A percentile compares a stretch with the other conserved stretches of the same genome.
Evolutionary conservation across 2,113 vertebrate genomes (phyloP).

Genomic region (Ptyas mucosa): DNA sequence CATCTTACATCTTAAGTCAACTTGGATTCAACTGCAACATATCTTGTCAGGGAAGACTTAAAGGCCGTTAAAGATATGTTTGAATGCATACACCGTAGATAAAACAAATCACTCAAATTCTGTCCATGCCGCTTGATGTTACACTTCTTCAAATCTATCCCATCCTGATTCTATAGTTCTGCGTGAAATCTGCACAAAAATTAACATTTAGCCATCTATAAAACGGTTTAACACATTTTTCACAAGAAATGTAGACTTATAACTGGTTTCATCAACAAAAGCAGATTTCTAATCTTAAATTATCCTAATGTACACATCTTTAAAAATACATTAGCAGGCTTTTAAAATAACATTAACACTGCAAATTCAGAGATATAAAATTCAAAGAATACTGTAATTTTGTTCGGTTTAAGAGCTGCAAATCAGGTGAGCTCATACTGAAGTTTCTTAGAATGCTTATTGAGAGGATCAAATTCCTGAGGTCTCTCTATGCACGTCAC

Average conservation of each 20-base stretch:
- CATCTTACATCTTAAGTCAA: background rate
- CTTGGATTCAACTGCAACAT: background rate
- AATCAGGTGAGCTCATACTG: background rate
- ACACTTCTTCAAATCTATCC: background rate
- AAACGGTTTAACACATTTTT: background rate
- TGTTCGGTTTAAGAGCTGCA: background rate
- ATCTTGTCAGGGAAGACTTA: background rate
- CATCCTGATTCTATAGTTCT: background rate
- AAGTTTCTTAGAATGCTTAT: background rate
- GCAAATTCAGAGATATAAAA: background rate
- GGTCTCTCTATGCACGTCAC: background rate
- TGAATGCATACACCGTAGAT: background rate
- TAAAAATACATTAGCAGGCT: background rate
- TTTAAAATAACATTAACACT: too few species aligned
- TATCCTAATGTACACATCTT: background rate
- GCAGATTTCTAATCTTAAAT: background rate
- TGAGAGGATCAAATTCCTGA: background rate
- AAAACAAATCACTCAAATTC: background rate
- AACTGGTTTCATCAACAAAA: background rate
- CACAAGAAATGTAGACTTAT: background rate
- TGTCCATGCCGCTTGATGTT: background rate
- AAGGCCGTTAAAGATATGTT: background rate
- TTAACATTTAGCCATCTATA: background rate
- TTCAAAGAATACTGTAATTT: background rate
- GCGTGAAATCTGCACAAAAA: background rate